Percentiles rank a stretch among this genome's conserved stretches.
These are phyloP conservation scores for Cephus runcator DNA, from an alignment of 2,888 invertebrate species.

Conservation along the genomic window DNA sequence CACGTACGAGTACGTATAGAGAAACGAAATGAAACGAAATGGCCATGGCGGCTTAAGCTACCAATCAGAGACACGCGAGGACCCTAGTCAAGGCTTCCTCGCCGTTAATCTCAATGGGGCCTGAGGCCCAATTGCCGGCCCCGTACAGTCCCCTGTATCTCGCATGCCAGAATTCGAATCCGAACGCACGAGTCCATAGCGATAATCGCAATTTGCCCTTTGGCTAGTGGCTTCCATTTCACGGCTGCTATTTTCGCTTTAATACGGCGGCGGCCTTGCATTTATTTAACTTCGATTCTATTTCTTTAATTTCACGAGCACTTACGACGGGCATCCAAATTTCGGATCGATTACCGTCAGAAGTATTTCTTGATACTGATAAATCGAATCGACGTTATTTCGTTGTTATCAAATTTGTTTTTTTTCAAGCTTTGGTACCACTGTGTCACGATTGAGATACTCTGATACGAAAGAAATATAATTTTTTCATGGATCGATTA, in stretches of 20 bases:
- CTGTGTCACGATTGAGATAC: not conserved
- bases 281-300: not conserved
- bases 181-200: not conserved
- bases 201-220: slow-evolving; percentile 18
- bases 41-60: not conserved
- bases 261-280: not conserved
- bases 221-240: slow-evolving; percentile 14
- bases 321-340: not conserved
- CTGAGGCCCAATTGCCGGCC: not conserved
- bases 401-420: not conserved
- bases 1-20: not conserved
- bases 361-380: not conserved
- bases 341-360: not conserved
- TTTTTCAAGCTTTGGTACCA: not conserved
- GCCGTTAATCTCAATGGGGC: slow-evolving; percentile 1
- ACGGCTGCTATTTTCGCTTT: not conserved
- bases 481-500: not conserved
- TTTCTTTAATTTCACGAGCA: not conserved
- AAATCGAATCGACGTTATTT: not conserved
- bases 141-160: not conserved
- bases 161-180: not conserved
- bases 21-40: not conserved
- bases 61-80: slow-evolving; percentile 1
- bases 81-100: not conserved
- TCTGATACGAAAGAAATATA: not conserved